A percentile compares a stretch with the other conserved stretches of the same genome.
Conservation (phyloP, 2,113 vertebrate species). For the Malurus alboscapulatus region DNA sequence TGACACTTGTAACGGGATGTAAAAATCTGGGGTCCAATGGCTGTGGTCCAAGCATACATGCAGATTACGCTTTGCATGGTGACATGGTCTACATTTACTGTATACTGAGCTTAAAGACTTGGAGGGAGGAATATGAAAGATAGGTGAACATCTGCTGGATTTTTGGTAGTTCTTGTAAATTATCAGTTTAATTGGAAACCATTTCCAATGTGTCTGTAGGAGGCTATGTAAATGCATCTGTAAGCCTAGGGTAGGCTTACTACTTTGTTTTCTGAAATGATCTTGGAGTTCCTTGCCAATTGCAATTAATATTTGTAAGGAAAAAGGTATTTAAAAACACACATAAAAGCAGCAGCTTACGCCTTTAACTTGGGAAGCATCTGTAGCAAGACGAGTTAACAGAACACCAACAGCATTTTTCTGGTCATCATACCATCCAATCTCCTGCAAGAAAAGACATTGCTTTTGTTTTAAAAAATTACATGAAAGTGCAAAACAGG, state of each 20-base stretch:
- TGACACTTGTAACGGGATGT: not conserved
- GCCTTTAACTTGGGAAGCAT: conserved; percentile 80
- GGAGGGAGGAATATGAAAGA: not conserved
- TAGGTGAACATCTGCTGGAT: not conserved
- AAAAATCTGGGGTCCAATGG: not conserved
- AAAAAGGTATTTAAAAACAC: not conserved
- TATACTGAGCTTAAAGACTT: not conserved
- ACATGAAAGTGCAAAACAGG: not conserved
- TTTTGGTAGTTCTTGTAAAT: not conserved
- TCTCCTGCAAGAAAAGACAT: conserved; percentile 35
- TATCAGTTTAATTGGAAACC: not conserved
- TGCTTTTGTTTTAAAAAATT: not conserved
- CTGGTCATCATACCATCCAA: conserved; percentile 79
- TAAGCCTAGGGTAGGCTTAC: not conserved
- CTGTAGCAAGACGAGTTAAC: conserved; percentile 80
- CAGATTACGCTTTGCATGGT: not conserved
- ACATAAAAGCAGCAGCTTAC: conserved; percentile 34
- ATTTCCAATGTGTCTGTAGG: not conserved
- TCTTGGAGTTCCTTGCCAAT: not conserved
- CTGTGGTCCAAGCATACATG: not conserved
- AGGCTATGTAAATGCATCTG: not conserved
- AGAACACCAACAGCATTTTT: conserved; percentile 74
- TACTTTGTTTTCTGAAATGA: not conserved
- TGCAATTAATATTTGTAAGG: not conserved
- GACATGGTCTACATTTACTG: not conserved